Percentiles rank a stretch among this genome's conserved stretches.
phyloP scores from a whole-genome alignment of 2,797 vertebrate species.

The Melanotaenia maccullochi region DNA sequence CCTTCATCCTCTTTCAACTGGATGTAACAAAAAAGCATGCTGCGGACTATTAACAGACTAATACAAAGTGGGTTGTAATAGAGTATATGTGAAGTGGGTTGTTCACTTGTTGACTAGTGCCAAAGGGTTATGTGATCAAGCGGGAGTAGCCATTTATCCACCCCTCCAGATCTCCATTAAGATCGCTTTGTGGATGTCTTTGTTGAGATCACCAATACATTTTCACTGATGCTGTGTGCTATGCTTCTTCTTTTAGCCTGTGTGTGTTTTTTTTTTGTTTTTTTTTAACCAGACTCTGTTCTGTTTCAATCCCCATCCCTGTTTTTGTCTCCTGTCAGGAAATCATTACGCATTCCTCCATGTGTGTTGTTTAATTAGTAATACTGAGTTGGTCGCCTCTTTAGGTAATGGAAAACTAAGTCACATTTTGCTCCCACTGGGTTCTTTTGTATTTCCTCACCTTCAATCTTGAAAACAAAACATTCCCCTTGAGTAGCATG shows the following conservation, averaged over 20 bases:
- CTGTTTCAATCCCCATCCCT: conserved; percentile 47
- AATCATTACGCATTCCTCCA: conserved; percentile 60
- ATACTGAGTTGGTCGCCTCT: conserved; percentile 45
- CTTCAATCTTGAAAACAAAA: conserved; percentile 68
- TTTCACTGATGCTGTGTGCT: conserved; percentile 26
- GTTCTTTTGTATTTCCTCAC: conserved; percentile 52
- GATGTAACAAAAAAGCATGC: conserved; percentile 47
- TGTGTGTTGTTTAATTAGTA: conserved; percentile 68
- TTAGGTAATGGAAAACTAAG: conserved; percentile 55
- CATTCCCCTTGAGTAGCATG: conserved; percentile 35
- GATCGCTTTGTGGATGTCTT: conserved; percentile 29
- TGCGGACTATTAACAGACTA: conserved; percentile 56
- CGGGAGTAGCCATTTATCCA: conserved; percentile 51
- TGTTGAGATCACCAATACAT: conserved; percentile 37
- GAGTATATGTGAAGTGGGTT: conserved; percentile 44
- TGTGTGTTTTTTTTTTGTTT: conserved; percentile 41
- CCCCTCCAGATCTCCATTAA: conserved; percentile 58
- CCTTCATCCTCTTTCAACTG: conserved; percentile 53
- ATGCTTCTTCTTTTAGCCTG: conserved; percentile 11
- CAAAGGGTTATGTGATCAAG: conserved; percentile 38
- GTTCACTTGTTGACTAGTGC: conserved; percentile 55
- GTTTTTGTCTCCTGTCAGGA: conserved; percentile 49
- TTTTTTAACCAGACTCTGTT: conserved; percentile 43
- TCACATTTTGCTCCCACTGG: conserved; percentile 41
- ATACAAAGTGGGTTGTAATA: conserved; percentile 56